A percentile compares a stretch with the other conserved stretches of the same genome.
These are phyloP conservation scores for Vanessa tameamea DNA, from an alignment of 1,140 invertebrate genomes.

Conservation along the genomic window DNA sequence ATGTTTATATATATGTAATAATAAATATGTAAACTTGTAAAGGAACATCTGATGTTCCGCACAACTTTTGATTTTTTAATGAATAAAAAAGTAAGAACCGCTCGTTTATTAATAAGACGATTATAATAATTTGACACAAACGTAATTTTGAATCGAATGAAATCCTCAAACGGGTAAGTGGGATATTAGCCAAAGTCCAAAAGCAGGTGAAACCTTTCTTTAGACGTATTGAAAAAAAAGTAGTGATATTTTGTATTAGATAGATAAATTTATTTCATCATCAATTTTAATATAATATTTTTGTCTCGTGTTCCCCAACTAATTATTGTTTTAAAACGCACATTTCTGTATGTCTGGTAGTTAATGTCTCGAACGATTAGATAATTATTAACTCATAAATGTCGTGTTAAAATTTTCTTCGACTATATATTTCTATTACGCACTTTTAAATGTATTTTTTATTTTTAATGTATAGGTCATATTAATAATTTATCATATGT, in stretches of 20 bases:
- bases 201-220: slow-evolving; percentile 50
- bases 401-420: not conserved
- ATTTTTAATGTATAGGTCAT: no score
- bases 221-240: slow-evolving; percentile 48
- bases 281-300: slow-evolving; percentile 25
- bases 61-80: no score
- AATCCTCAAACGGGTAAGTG: slow-evolving; percentile 28
- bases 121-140: not conserved
- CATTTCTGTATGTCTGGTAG: slow-evolving; percentile 35
- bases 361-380: slow-evolving; percentile 34
- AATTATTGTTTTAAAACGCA: slow-evolving; percentile 41
- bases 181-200: slow-evolving; percentile 53
- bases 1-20: not conserved
- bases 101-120: not conserved
- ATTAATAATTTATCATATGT: no score
- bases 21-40: not conserved
- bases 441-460: not conserved
- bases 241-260: slow-evolving; percentile 62
- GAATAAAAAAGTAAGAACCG: not conserved
- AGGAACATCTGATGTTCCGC: no score
- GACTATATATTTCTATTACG: slow-evolving; percentile 6
- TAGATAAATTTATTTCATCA: slow-evolving; percentile 57
- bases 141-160: not conserved
- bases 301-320: slow-evolving; percentile 16
- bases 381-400: slow-evolving; percentile 2